These are phyloP conservation scores for Panopea generosa DNA, from an alignment of 2,888 invertebrate species.

Conservation along the genomic window DNA sequence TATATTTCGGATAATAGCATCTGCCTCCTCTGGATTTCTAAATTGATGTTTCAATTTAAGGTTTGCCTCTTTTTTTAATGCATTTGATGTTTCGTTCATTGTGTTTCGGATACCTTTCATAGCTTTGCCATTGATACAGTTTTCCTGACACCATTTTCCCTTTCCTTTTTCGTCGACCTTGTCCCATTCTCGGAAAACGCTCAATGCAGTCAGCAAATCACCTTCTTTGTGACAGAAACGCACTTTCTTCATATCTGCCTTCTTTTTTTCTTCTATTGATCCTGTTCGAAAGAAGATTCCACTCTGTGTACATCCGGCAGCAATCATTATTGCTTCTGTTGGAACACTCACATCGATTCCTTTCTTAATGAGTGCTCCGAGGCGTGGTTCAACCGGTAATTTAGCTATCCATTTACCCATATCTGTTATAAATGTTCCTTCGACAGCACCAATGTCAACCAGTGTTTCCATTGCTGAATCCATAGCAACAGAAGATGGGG, in stretches of 20 bases:
- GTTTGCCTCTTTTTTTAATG: constrained; percentile 68
- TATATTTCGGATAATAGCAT: constrained; percentile 62
- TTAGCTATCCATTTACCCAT: constrained; percentile 80
- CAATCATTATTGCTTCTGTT: constrained; percentile 77
- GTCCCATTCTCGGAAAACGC: constrained; percentile 78
- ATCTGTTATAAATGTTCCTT: constrained; percentile 75
- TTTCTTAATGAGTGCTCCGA: constrained; percentile 74
- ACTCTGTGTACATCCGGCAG: constrained; percentile 76
- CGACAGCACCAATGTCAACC: constrained; percentile 76
- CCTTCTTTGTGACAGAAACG: constrained; percentile 77
- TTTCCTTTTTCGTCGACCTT: constrained; percentile 68
- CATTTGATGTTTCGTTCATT: constrained; percentile 70
- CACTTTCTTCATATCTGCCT: constrained; percentile 73
- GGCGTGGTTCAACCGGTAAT: constrained; percentile 80
- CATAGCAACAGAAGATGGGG: constrained; percentile 76
- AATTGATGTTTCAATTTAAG: constrained; percentile 57
- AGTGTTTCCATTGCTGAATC: constrained; percentile 74
- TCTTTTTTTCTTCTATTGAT: constrained; percentile 72
- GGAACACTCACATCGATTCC: constrained; percentile 69
- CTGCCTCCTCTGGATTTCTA: constrained; percentile 30
- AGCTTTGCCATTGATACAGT: constrained; percentile 82
- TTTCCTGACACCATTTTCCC: constrained; percentile 79
- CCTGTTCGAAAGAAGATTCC: constrained; percentile 80
- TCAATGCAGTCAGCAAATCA: constrained; percentile 77
- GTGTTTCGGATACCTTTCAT: constrained; percentile 74